Evolutionary conservation across 2,797 vertebrate genomes (phyloP).

Genomic region (Hipposideros larvatus): DNA sequence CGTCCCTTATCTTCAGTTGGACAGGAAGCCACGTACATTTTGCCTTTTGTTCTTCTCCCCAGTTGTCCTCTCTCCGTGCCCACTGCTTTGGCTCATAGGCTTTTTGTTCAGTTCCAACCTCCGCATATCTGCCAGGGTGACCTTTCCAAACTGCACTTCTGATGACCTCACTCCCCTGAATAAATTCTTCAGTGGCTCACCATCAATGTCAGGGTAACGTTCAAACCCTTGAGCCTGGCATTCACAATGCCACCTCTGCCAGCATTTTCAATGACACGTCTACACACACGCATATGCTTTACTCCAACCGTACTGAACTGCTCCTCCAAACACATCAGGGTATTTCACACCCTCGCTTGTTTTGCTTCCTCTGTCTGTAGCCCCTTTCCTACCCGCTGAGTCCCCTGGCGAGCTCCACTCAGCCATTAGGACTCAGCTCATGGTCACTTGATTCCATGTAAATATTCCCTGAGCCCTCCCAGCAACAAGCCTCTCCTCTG

Average conservation of each 20-base stretch:
- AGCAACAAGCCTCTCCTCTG: background rate
- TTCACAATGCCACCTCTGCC: background rate
- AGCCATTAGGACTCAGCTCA: background rate
- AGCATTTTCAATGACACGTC: background rate
- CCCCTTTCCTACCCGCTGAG: background rate
- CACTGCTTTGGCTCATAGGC: background rate
- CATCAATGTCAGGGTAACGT: background rate
- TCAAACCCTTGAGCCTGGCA: background rate
- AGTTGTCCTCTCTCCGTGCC: background rate
- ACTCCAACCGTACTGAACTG: background rate
- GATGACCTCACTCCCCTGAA: background rate
- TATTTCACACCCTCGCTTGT: background rate
- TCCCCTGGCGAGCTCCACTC: background rate
- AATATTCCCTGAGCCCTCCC: background rate
- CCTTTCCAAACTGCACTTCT: background rate
- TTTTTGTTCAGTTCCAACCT: background rate
- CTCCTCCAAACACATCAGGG: background rate
- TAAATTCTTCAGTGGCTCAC: background rate
- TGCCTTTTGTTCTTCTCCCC: background rate
- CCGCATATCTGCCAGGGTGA: background rate
- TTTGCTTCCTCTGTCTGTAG: background rate
- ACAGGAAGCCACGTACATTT: background rate
- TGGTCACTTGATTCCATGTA: background rate
- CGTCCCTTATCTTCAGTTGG: background rate
- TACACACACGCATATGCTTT: background rate